Conservation (phyloP, 2,797 vertebrate species). For the Liparis tanakae region DNA sequence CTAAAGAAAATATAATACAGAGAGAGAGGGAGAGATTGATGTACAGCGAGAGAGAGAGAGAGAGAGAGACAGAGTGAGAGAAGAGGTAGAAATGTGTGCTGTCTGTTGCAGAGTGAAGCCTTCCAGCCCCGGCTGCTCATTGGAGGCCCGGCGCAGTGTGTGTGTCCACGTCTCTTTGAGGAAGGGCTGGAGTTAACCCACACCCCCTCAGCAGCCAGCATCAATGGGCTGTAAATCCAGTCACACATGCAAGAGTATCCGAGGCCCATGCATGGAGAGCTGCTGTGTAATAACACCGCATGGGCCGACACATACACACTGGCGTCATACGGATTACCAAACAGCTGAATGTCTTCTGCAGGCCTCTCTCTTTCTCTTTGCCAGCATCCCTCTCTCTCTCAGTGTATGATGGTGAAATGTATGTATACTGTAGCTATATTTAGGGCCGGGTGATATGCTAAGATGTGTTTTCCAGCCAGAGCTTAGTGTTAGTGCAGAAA, state of each 20-base stretch:
- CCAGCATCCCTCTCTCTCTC: slow-evolving; percentile 19
- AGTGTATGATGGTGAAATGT: slow-evolving; percentile 53
- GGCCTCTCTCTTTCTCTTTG: slow-evolving; percentile 6
- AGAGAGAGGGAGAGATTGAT: slow-evolving; percentile 5
- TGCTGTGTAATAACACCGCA: slow-evolving; percentile 36
- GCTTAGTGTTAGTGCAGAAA: slow-evolving; percentile 58
- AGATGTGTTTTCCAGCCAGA: slow-evolving; percentile 61
- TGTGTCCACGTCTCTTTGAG: slow-evolving; percentile 62
- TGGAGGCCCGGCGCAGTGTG: slow-evolving; percentile 52
- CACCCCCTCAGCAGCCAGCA: slow-evolving; percentile 51
- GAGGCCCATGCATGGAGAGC: slow-evolving; percentile 33
- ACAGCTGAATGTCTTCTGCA: slow-evolving; percentile 50
- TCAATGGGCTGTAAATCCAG: slow-evolving; percentile 59
- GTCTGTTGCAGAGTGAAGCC: slow-evolving; percentile 68
- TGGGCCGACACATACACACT: slow-evolving; percentile 40
- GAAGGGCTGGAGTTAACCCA: slow-evolving; percentile 57
- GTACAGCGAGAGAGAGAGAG: slow-evolving; percentile 2
- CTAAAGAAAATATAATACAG: slow-evolving; percentile 28
- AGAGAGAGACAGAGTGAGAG: not conserved
- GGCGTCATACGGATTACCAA: slow-evolving; percentile 56
- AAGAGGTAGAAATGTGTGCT: slow-evolving; percentile 40
- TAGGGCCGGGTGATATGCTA: slow-evolving; percentile 34
- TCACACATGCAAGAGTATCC: slow-evolving; percentile 50
- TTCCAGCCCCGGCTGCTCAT: slow-evolving; percentile 52
- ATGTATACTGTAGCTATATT: slow-evolving; percentile 61